Base-by-base conservation (phyloP, 2,113 vertebrate genomes). In the Tricholaema leucomelas region DNA sequence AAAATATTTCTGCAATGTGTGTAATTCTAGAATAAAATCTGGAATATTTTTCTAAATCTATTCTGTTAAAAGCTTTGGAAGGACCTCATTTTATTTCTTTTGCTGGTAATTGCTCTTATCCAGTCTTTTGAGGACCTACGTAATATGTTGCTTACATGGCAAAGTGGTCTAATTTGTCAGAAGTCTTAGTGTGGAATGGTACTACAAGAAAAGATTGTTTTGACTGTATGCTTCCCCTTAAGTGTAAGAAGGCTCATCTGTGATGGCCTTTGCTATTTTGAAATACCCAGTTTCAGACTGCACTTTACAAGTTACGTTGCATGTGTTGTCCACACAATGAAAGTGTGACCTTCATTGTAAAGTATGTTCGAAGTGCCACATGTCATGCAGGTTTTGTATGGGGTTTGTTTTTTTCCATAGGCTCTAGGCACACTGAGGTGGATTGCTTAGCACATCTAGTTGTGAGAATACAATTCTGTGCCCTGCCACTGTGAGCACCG, bases 361-460 rank as follows among this genome's bases (percentile, higher is more conserved):
- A 70, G 7, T 14, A 4, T 60, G 5, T 73, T 70, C 9, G 33
- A 25, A 82, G 50, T 70, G 50, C 36, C 40, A 15, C 0, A 0
- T 63, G 11, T 71, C 2, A 2, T 31, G 20, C 44, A 80, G 9
- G 16, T 18, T 83, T 69, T 42, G 27, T 12, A 17, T 66, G 27
- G 21, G 10, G 35, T 85, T 71, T 8, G 13, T 2, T 67, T 42
- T 84, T 67, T 80, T 55, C 10, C 30, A 25, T 10, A 21, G 48
- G 27, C 24, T 56, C 58, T 38, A 14, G 33, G 33, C 0, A 1
- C 40, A 10, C 33, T 38, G 27, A 17, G 70, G 20, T 40, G 64
- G 46, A 8, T 36, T 40, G 28, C 81, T 66, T 50, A 83, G 36
- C 46, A 48, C 21, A 27, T 40, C n/a, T 44, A 48, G 31, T 52